Evolutionary conservation across 2,888 invertebrate genomes (phyloP), one percentile per base, ranked within the genome.

Genomic region (Sarcophaga subvicina): DNA sequence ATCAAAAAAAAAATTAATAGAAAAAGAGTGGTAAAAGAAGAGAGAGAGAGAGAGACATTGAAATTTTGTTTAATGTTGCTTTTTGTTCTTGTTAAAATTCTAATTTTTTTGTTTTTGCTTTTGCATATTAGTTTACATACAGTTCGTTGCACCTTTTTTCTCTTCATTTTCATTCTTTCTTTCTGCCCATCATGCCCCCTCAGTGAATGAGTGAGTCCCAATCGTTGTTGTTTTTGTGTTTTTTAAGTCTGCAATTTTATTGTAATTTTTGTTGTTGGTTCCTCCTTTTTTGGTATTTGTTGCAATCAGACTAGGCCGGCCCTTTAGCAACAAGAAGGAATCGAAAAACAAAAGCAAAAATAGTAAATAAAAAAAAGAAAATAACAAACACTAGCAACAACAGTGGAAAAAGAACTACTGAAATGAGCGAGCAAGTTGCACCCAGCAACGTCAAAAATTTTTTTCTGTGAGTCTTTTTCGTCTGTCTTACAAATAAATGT

Each of bases 91-190:
- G 22, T 49, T 54, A 45, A 67, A 64, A 66, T 72, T 82, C 25
- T 70, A n/a, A 17, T 67, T 37, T 73, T 79, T 76, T 83, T 66
- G 83, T 69, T 10, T 37, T 37, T 49, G 17, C 73, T 80, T 82
- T 63, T 73, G 27, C 14, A 77, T 80, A 54, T 79, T 78, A 83
- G 80, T 86, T 83, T 83, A 77, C 77, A 79, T 80, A 72, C 77
- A 86, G 86, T 86, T 86, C 83, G 86, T 86, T 86, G 86, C 86
- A 86, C 83, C 86, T 86, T 86, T 86, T 86, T 77, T 86, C 75
- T 64, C 79, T 54, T 54, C 54, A 54, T 54, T 77, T 75, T 81
- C 47, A 22, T 77, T 85, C 77, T 81, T 71, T 73, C 25, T 54
- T 80, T 72, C 70, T 75, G 10, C 66, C 77, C 66, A 67, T 83